Evolutionary conservation across 1,140 invertebrate species (phyloP), one percentile per base, ranked within the genome.

Genomic region (Drosophila pachea): DNA sequence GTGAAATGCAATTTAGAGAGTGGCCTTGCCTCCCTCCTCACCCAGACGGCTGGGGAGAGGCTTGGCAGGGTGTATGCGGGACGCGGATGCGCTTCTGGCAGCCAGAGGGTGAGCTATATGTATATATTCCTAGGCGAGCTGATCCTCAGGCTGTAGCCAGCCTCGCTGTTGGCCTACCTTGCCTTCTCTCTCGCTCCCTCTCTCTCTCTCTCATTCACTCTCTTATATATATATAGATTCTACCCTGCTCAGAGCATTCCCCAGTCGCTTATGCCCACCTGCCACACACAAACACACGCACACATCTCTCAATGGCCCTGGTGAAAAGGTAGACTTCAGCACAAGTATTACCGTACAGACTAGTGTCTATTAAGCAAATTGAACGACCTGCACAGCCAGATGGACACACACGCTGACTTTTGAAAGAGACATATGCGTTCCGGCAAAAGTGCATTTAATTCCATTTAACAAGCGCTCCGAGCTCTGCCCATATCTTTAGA

Each of bases 331-430:
- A 50, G 54, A 66, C 47, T 14, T 47, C 55, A 33, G 31, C 55
- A 32, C 12, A 12, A 35, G 42, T 40, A 55, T 56, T 58, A 69
- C 32, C 36, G 45, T 45, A 16, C 33, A 12, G 38, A 68, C n/a
- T 45, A 42, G 36, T 22, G 33, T 16, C 68, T 59, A 65, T 70
- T 70, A 66, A 53, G 48, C 62, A 70, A 70, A 70, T 70, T 70
- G 68, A 70, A 59, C 56, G 54, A 54, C 14, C 33, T 52, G 38
- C 22, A 5, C n/a, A 9, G 9, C 11, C 52, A 64, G 36, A 14
- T 55, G 43, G 40, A 63, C 49, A 52, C 47, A 22, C 47, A 32
- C 32, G 11, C 16, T 12, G 48, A 53, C 16, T 31, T 32, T 59
- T 35, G 16, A 48, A 35, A 33, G 14, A 64, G 52, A 64, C 61